These are phyloP conservation scores for Puma concolor DNA, from an alignment of 2,113 vertebrate species.

Conservation along the genomic window DNA sequence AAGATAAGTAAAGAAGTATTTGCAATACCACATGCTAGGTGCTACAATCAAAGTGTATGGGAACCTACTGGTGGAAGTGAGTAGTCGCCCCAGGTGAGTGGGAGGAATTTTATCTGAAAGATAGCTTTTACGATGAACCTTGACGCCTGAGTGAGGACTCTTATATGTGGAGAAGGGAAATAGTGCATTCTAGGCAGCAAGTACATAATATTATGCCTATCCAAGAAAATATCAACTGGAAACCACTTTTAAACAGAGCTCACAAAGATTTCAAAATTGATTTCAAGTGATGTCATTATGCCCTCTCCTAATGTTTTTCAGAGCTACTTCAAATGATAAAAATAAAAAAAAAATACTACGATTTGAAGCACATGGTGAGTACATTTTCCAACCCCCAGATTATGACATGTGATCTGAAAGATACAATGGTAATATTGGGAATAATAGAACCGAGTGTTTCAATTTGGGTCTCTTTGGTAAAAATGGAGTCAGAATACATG, in stretches of 20 bases:
- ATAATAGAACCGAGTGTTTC: conserved; percentile 16
- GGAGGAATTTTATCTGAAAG: conserved; percentile 17
- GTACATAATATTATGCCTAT: not conserved
- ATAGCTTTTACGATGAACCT: not conserved
- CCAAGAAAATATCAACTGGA: conserved; percentile 34
- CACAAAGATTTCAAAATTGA: conserved; percentile 21
- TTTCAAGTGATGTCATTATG: conserved; percentile 62
- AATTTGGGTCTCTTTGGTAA: conserved; percentile 24
- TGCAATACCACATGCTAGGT: not conserved
- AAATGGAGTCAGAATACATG: not conserved
- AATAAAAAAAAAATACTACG: not conserved
- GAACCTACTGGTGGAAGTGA: not conserved
- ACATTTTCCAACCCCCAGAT: conserved; percentile 8
- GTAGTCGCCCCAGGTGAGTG: not conserved
- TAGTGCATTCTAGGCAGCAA: not conserved
- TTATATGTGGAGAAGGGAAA: not conserved
- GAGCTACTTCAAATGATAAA: conserved; percentile 62
- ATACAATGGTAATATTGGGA: not conserved
- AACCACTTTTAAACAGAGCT: conserved; percentile 9
- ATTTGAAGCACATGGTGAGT: conserved; percentile 49
- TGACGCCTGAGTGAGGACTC: not conserved
- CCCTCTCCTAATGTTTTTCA: conserved; percentile 50
- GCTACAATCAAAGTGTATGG: not conserved
- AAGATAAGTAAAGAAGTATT: not conserved
- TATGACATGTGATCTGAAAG: conserved; percentile 22